Evolutionary conservation across 2,797 vertebrate genomes (phyloP).

Genomic region (Enteromius fasciolatus): DNA sequence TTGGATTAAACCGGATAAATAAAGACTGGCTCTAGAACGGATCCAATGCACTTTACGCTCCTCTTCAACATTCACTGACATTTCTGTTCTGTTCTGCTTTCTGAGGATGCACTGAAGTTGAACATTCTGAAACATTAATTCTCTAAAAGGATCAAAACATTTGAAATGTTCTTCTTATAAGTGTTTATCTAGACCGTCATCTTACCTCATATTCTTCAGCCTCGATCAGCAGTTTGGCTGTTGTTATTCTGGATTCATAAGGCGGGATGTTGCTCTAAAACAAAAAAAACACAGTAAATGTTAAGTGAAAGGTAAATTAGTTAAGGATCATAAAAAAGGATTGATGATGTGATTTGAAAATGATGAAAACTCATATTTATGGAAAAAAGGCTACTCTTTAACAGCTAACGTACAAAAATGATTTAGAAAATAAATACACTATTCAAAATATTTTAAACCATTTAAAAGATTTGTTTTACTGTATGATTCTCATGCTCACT

Average conservation of each 20-base stretch:
- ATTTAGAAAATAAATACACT: not conserved
- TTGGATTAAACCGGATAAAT: slow-evolving; percentile 25
- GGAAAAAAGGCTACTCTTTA: not conserved
- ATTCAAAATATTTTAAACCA: too few relatives aligned
- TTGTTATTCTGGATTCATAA: slow-evolving; percentile 75
- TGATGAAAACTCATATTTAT: not conserved
- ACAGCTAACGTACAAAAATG: not conserved
- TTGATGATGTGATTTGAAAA: not conserved
- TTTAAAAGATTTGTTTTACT: too few relatives aligned
- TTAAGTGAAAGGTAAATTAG: not conserved
- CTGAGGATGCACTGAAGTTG: not conserved
- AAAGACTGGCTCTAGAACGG: not conserved
- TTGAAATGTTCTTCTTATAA: not conserved
- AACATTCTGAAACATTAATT: not conserved
- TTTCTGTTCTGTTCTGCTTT: not conserved
- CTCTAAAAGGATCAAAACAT: not conserved
- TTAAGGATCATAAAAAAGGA: not conserved
- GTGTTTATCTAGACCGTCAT: not conserved
- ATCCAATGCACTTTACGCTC: not conserved
- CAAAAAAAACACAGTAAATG: not conserved
- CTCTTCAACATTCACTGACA: not conserved
- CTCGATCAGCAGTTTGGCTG: slow-evolving; percentile 76
- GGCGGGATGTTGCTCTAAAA: slow-evolving; percentile 69
- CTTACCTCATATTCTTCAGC: slow-evolving; percentile 76
- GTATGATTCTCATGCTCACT: too few relatives aligned